Evolutionary conservation across 2,888 invertebrate species (phyloP), one percentile per base, ranked within the genome.

Genomic region (Tipula lateralis): DNA sequence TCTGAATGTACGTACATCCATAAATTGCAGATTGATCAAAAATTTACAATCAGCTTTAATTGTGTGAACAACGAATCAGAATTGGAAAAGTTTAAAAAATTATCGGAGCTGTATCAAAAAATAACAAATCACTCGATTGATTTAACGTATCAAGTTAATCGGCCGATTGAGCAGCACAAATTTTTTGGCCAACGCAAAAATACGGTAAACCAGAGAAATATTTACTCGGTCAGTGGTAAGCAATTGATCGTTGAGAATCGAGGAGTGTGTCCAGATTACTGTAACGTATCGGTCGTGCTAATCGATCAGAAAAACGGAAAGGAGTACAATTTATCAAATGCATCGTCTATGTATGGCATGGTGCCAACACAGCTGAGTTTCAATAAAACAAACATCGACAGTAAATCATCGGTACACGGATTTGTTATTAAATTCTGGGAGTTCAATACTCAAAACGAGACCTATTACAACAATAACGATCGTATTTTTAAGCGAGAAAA

Each of bases 381-480:
- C 87, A 91, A 92, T 86, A 91, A 91, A 13, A 87, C 88, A 30
- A 84, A 87, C 88, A 85, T 87, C 85, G 87, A 89, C 86, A 84
- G 90, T 84, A 91, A 92, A 87, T 91, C 92, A 0, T 92, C 92
- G 83, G 92, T 94, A 86, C 91, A 93, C 84, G 96, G 96, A 0
- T 96, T 95, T 89, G 94, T 95, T 19, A 90, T 96, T 87, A 96
- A 96, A 91, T 94, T 95, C 89, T 96, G 96, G 96, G 94, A 95
- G 88, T 96, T 95, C 95, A 92, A 92, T 86, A 66, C 66, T 19
- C 85, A 85, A 85, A 85, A 84, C 34, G 82, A 83, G 34, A 86
- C 86, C 83, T 85, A n/a, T 85, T 85, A 30, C 85, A 86, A 12
- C 24, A 85, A 84, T 81, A 84, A 19, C 9, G 24, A 39, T 19